phyloP scores from a whole-genome alignment of 1,140 invertebrate species.

The Episyrphus balteatus region DNA sequence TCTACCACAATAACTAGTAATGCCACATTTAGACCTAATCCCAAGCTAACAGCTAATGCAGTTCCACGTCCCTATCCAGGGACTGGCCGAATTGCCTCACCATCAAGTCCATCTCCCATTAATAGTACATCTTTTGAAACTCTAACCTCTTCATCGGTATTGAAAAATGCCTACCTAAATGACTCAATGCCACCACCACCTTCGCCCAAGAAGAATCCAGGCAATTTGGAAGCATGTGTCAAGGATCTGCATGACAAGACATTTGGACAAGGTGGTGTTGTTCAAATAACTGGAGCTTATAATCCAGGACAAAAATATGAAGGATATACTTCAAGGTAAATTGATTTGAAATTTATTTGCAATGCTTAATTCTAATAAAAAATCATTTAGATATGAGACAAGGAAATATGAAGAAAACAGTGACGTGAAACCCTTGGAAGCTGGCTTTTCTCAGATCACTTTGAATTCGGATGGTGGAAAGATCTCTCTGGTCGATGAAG shows the following conservation, averaged over 20 bases:
- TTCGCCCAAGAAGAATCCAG: neutral
- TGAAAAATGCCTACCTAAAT: neutral
- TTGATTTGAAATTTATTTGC: slow-evolving; percentile 1
- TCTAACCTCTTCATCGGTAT: slow-evolving; percentile 7
- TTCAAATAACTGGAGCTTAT: slow-evolving; percentile 26
- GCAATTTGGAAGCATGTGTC: slow-evolving; percentile 33
- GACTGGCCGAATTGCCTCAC: slow-evolving; percentile 4
- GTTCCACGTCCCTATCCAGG: slow-evolving; percentile 34
- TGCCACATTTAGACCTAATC: slow-evolving; percentile 31
- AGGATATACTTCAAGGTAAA: slow-evolving; percentile 49
- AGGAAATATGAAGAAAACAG: slow-evolving; percentile 31
- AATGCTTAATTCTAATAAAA: neutral
- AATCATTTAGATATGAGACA: slow-evolving; percentile 26
- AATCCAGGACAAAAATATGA: slow-evolving; percentile 42
- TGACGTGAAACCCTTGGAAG: slow-evolving; percentile 25
- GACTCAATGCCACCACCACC: slow-evolving; percentile 11
- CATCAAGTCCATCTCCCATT: slow-evolving; percentile 17
- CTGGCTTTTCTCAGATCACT: slow-evolving; percentile 32
- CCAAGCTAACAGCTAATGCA: slow-evolving; percentile 36
- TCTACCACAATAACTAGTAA: slow-evolving; percentile 17
- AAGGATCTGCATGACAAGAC: slow-evolving; percentile 36
- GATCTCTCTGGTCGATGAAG: slow-evolving; percentile 26
- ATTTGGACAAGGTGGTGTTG: slow-evolving; percentile 32
- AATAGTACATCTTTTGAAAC: slow-evolving; percentile 32
- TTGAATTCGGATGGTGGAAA: slow-evolving; percentile 32